Conservation (phyloP, 2,797 vertebrate species). For the Rhodeus uyekii region DNA sequence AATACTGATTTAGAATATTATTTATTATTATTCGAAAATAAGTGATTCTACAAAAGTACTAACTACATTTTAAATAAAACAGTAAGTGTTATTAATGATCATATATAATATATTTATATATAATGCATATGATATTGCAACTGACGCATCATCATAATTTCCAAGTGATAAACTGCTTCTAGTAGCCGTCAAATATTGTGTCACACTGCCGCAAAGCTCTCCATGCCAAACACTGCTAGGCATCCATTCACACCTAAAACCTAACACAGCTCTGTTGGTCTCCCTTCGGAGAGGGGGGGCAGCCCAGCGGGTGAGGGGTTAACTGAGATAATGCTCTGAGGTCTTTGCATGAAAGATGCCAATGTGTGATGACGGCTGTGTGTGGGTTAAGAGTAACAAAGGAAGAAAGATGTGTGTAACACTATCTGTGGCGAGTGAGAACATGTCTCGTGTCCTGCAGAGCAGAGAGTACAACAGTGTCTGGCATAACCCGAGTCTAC, state of each 20-base stretch:
- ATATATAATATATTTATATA: no score
- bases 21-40: no score
- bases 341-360: conserved; percentile 21
- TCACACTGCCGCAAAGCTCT: not conserved
- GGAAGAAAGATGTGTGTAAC: conserved; percentile 37
- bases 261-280: conserved; percentile 8
- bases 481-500: conserved; percentile 32
- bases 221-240: conserved; percentile 19
- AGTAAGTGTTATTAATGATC: no score
- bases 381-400: conserved; percentile 18
- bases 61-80: no score
- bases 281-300: not conserved
- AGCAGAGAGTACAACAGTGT: conserved; percentile 30
- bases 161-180: conserved; percentile 27
- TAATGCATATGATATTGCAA: no score
- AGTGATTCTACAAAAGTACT: no score
- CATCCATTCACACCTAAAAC: conserved; percentile 41
- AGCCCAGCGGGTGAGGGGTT: conserved; percentile 19
- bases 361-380: conserved; percentile 19
- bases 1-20: no score
- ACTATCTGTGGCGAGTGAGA: conserved; percentile 24
- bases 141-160: not conserved
- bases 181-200: conserved; percentile 8
- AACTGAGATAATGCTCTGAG: conserved; percentile 30
- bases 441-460: conserved; percentile 27